Conservation (phyloP, 2,888 invertebrate genomes). For the Mythimna albipuncta region DNA sequence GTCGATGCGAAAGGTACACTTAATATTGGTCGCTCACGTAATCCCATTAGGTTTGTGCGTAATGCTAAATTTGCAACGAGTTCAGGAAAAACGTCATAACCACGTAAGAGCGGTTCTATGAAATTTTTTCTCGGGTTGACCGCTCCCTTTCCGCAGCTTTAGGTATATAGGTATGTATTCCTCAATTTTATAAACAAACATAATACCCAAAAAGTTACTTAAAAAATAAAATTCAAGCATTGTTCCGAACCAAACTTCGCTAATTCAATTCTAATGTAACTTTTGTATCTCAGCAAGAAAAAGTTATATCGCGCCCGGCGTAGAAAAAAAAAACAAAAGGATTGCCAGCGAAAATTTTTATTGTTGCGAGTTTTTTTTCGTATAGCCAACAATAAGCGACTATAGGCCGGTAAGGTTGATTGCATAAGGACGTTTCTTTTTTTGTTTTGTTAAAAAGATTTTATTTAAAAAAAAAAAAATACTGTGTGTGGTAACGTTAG, state of each 20-base stretch:
- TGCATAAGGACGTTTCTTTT: constrained; percentile 22
- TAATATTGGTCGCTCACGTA: too few species aligned
- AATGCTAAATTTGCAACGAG: too few species aligned
- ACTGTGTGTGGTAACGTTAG: too few species aligned
- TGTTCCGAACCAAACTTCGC: constrained; percentile 55
- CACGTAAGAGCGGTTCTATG: too few species aligned
- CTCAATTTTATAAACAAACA: constrained; percentile 39
- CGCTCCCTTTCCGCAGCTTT: background rate
- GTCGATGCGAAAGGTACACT: too few species aligned
- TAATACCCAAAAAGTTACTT: constrained; percentile 43
- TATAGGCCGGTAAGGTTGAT: constrained; percentile 36
- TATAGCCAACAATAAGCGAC: constrained; percentile 50
- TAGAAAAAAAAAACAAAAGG: constrained; percentile 58
- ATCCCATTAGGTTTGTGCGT: too few species aligned
- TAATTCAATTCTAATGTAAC: constrained; percentile 65
- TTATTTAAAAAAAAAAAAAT: too few species aligned
- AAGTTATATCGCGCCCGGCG: constrained; percentile 48
- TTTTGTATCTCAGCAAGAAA: constrained; percentile 55
- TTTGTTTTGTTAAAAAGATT: background rate
- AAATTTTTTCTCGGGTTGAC: too few species aligned
- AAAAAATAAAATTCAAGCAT: constrained; percentile 54
- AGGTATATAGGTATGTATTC: background rate
- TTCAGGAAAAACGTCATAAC: too few species aligned
- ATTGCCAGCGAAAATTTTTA: constrained; percentile 64
- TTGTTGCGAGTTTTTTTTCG: constrained; percentile 58